Conservation (phyloP, 1,140 invertebrate species). For the Plodia interpunctella region DNA sequence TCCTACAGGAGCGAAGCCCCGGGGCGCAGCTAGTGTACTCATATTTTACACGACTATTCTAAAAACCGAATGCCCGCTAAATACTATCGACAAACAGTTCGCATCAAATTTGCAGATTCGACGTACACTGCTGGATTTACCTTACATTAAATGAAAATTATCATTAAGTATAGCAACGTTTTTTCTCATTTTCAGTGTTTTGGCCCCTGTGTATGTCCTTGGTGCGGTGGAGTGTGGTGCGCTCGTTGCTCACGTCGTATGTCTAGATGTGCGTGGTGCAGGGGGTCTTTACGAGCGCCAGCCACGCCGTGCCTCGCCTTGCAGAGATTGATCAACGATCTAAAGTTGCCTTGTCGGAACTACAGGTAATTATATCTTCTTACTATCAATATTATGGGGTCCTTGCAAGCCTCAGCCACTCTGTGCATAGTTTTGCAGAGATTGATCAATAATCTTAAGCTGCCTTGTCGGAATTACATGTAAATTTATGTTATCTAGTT, state of each 20-base stretch:
- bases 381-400: too few species aligned
- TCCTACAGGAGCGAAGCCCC: too few species aligned
- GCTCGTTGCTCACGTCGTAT: slow-evolving; percentile 50
- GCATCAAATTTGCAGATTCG: too few species aligned
- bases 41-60: too few species aligned
- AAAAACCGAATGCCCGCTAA: too few species aligned
- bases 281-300: slow-evolving; percentile 42
- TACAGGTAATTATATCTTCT: slow-evolving; percentile 43
- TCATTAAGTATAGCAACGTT: not conserved
- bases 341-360: slow-evolving; percentile 67
- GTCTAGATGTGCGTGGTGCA: slow-evolving; percentile 62
- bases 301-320: slow-evolving; percentile 50
- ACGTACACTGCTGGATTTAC: too few species aligned
- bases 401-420: slow-evolving; percentile 36
- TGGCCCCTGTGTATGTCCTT: slow-evolving; percentile 57
- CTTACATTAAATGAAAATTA: too few species aligned
- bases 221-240: slow-evolving; percentile 69
- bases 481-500: too few species aligned
- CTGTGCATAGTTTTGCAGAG: slow-evolving; percentile 55
- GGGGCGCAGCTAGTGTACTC: too few species aligned
- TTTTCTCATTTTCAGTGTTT: slow-evolving; percentile 44
- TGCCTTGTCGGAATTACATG: slow-evolving; percentile 71
- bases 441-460: slow-evolving; percentile 60
- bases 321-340: slow-evolving; percentile 57
- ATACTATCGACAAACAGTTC: too few species aligned